These are phyloP conservation scores for Artemia sinica DNA, from an alignment of 2,888 invertebrate species.

Conservation along the genomic window DNA sequence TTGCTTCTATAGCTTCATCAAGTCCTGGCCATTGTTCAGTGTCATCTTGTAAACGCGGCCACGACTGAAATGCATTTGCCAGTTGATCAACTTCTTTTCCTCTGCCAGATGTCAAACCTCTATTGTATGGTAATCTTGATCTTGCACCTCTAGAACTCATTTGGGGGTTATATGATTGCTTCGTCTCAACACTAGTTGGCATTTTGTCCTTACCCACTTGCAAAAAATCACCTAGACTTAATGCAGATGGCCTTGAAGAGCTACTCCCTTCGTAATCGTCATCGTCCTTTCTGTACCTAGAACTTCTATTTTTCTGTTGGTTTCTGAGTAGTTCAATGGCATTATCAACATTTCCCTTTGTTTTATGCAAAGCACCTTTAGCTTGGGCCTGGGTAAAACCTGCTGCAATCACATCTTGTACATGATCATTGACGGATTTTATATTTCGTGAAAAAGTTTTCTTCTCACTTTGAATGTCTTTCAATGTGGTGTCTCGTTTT, in stretches of 20 bases:
- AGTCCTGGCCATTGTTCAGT: constrained; percentile 3
- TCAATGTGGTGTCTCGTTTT: constrained; percentile 1
- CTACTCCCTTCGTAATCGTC: not conserved
- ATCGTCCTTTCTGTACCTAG: not conserved
- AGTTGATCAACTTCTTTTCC: not conserved
- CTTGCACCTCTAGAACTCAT: not conserved
- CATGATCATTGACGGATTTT: not conserved
- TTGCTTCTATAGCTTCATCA: constrained; percentile 9
- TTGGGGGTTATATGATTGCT: not conserved
- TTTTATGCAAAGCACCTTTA: not conserved
- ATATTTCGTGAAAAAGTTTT: not conserved
- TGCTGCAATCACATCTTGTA: constrained; percentile 4
- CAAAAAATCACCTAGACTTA: not conserved
- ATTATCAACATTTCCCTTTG: not conserved
- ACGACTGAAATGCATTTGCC: not conserved
- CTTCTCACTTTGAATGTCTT: not conserved
- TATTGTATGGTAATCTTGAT: not conserved
- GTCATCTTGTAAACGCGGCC: not conserved
- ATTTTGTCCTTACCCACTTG: not conserved
- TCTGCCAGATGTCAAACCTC: not conserved
- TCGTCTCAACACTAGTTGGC: not conserved
- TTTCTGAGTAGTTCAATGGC: constrained; percentile 3
- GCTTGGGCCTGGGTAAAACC: not conserved
- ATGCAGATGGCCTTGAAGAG: not conserved
- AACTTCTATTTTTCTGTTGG: not conserved